Conservation (phyloP, 2,888 invertebrate species). For the Exephanes ischioxanthus region DNA sequence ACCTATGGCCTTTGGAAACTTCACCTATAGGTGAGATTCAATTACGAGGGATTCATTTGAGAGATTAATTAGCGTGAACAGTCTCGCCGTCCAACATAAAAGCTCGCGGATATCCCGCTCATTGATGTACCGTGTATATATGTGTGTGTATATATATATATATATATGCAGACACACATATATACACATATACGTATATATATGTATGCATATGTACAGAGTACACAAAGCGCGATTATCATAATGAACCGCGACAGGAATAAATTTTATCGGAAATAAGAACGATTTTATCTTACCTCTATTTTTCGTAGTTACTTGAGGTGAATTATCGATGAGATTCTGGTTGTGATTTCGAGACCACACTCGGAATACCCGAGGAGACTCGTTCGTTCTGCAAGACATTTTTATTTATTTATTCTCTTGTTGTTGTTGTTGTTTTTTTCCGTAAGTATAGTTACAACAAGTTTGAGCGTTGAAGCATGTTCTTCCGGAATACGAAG, state of each 20-base stretch:
- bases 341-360: background rate
- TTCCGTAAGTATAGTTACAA: too few species aligned
- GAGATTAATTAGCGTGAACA: slow-evolving; percentile 51
- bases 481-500: background rate
- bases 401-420: background rate
- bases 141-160: too few species aligned
- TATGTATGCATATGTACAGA: background rate
- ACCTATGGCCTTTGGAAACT: slow-evolving; percentile 59
- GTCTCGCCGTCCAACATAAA: slow-evolving; percentile 9
- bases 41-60: slow-evolving; percentile 38
- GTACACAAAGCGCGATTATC: background rate
- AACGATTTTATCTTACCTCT: background rate
- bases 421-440: background rate
- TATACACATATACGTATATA: slow-evolving; percentile 10
- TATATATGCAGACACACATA: background rate
- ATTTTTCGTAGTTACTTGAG: background rate
- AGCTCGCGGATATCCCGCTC: slow-evolving; percentile 3
- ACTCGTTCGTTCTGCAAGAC: background rate
- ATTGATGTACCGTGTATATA: background rate
- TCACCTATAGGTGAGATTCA: slow-evolving; percentile 59
- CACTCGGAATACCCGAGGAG: background rate
- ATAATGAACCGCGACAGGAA: background rate
- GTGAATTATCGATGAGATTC: background rate
- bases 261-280: background rate
- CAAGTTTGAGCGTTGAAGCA: background rate